These are phyloP conservation scores for Glyphotaelius pellucidus DNA, from an alignment of 2,888 invertebrate genomes.

Conservation along the genomic window DNA sequence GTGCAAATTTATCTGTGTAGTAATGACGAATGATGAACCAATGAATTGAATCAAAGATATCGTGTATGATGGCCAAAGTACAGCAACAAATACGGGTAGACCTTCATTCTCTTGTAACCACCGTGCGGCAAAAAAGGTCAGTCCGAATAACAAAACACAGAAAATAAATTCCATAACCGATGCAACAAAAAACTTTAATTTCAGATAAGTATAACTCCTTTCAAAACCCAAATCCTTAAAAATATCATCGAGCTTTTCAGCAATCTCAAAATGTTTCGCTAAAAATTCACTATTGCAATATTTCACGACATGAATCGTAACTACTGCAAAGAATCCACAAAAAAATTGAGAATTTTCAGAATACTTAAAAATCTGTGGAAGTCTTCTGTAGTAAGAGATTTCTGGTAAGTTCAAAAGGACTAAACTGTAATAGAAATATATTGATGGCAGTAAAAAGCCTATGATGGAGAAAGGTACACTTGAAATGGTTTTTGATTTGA, in stretches of 20 bases:
- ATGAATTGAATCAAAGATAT: neutral
- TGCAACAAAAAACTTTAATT: neutral
- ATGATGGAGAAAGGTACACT: neutral
- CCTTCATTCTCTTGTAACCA: neutral
- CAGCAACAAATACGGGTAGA: neutral
- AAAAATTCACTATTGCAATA: neutral
- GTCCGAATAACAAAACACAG: neutral
- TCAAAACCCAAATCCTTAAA: neutral
- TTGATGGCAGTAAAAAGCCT: neutral
- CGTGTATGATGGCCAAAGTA: neutral
- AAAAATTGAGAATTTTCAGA: neutral
- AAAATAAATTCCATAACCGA: neutral
- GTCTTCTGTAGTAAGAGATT: neutral
- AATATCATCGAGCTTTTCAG: neutral
- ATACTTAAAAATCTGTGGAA: neutral
- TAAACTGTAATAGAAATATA: neutral
- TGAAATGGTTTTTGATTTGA: neutral
- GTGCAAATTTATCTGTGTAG: neutral
- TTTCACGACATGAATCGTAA: neutral
- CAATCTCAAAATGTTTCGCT: neutral
- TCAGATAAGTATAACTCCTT: neutral
- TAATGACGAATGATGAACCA: neutral
- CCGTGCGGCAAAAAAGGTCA: neutral
- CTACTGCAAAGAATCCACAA: neutral
- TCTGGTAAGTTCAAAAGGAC: neutral